Evolutionary conservation across 2,797 vertebrate genomes (phyloP), one percentile per base, ranked within the genome.

Genomic region (Emydoidea blandingii): DNA sequence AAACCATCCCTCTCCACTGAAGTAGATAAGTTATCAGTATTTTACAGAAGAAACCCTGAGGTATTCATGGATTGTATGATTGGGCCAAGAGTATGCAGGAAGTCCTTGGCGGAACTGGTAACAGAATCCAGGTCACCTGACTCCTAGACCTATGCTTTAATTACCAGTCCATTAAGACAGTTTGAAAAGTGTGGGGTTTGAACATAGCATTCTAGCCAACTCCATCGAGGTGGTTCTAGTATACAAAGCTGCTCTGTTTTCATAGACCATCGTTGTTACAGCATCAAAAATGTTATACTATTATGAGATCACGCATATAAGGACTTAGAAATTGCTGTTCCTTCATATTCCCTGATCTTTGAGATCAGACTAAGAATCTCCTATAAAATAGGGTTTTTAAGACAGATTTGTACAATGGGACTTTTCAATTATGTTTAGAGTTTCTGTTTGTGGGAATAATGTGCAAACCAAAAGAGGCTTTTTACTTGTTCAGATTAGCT

Each of bases 401-500:
- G 12, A 87, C 9, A 74, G 9, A 53, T 81, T 86, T 93, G 23
- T 83, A 34, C 18, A 81, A 31, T 9, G 15, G 41, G 27, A 29
- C 27, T 12, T 78, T 31, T 78, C 74, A 78, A 87, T 84, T 90
- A 57, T 1, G 21, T 78, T 89, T 88, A 68, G 12, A 59, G 53
- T 59, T 82, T 94, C 83, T 80, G 90, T 87, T 53, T 79, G 65
- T 80, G 25, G 56, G 49, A 95, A 86, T 10, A 53, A 87, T 25
- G 91, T 68, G 79, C 16, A 89, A 94, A 94, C 15, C 7, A 79
- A 92, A 86, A 29, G 19, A 76, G 88, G 89, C 86, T 37, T 85
- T 83, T 52, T 56, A 34, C 86, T 94, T 90, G 41, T 47, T 93
- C 87, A 83, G 86, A 95, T 97, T 84, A 54, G 18, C 92, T 94